phyloP scores from a whole-genome alignment of 1,140 invertebrate genomes.

The Tetranychus cinnabarinus region DNA sequence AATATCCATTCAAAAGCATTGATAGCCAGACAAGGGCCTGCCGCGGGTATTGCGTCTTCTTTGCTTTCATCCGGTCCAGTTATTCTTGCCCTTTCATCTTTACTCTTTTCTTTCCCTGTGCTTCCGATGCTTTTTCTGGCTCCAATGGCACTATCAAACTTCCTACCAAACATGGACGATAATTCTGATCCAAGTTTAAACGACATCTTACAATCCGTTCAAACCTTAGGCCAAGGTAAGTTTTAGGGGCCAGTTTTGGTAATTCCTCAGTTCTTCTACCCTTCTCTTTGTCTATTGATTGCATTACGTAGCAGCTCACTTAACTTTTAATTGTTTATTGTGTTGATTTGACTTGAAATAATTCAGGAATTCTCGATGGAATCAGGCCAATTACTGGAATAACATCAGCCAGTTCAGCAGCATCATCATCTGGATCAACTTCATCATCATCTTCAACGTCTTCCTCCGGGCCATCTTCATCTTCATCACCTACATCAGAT shows the following conservation, averaged over 20 bases:
- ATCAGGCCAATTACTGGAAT: neutral
- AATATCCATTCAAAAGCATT: no score
- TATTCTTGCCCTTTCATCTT: neutral
- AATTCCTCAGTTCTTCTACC: no score
- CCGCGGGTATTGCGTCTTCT: neutral
- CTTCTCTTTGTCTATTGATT: no score
- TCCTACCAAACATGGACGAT: neutral
- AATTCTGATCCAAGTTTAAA: neutral
- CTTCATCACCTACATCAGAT: no score
- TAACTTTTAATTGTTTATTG: neutral
- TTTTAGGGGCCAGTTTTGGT: no score
- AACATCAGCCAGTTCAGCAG: neutral
- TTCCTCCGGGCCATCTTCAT: no score
- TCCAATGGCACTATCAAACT: neutral
- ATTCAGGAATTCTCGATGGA: neutral
- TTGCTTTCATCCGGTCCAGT: neutral
- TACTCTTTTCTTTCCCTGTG: neutral
- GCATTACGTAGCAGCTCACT: no score
- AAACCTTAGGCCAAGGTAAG: neutral
- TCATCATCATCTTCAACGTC: neutral
- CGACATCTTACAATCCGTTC: neutral
- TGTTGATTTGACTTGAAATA: neutral
- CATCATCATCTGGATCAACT: neutral
- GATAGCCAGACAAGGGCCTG: no score
- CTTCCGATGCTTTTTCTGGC: neutral